Evolutionary conservation across 2,113 vertebrate species (phyloP).

Genomic region (Chloropsis hardwickii): DNA sequence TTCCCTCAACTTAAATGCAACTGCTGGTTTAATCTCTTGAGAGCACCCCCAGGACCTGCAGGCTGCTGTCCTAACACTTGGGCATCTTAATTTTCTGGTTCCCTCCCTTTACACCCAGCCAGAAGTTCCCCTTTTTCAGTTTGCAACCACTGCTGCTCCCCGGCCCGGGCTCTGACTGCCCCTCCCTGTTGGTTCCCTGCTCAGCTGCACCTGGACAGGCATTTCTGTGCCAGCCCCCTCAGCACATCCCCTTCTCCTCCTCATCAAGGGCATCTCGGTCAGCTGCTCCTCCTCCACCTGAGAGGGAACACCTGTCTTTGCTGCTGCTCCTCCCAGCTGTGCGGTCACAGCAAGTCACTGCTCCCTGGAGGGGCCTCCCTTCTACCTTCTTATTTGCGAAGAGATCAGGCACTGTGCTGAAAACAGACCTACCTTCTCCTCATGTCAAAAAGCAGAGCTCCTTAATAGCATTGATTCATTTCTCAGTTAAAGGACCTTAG

Average conservation of each 20-base stretch:
- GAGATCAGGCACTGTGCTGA: background rate
- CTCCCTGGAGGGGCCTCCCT: background rate
- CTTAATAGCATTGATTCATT: background rate
- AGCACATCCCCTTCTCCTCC: background rate
- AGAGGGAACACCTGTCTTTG: background rate
- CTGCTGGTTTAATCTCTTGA: background rate
- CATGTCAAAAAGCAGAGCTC: background rate
- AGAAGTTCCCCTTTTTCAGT: background rate
- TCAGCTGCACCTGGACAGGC: background rate
- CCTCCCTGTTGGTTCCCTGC: background rate
- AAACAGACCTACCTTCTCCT: background rate
- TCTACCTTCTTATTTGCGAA: fast-evolving
- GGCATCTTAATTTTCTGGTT: too few species aligned
- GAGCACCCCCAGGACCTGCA: background rate
- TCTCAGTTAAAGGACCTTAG: background rate
- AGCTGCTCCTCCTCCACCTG: background rate
- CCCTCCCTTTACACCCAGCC: background rate
- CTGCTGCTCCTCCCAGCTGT: background rate
- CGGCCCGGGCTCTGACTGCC: fast-evolving
- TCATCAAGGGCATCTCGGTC: fast-evolving
- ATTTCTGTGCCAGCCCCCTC: background rate
- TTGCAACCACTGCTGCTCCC: background rate
- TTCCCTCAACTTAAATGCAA: background rate
- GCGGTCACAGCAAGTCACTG: background rate
- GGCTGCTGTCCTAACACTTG: background rate